Evolutionary conservation across 1,140 invertebrate species (phyloP), one percentile per base, ranked within the genome.

Genomic region (Orussus abietinus): DNA sequence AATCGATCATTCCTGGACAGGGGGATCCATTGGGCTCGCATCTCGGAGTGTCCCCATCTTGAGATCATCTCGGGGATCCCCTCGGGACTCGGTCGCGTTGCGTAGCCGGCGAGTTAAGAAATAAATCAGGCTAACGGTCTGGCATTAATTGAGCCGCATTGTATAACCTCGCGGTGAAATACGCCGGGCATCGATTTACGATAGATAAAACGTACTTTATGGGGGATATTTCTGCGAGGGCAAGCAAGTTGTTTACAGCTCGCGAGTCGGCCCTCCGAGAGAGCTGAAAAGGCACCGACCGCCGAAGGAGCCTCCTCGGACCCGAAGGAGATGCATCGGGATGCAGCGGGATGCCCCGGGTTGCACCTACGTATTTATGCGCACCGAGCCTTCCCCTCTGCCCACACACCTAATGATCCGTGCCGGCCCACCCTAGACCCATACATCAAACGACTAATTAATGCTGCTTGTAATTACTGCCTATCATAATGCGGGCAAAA

Each of bases 131-230:
- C 42, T 57, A 64, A 60, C 57, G 51, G 62, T 64, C 64, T 65
- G 66, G 66, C 69, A 72, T 69, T 72, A 69, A 72, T 69, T 72
- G 66, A 72, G 66, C 66, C 53, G 59, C 66, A 67, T 66, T 66
- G 64, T 71, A 61, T 59, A 60, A 65, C 53, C 52, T 46, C 34
- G 46, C 61, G 57, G 61, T 65, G 60, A 69, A 69, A 67, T 66
- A 69, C 58, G 55, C 57, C 55, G 53, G 42, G 49, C 64, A 70
- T 68, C 69, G 69, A 72, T 70, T 70, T 68, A 69, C 66, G 69
- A 65, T 69, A 66, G 66, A 70, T 72, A 70, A 69, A 70, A 66
- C 50, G 59, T 69, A 69, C 57, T 72, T 72, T 69, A 71, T 65
- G n/a, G 64, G 65, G 65, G 64, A 67, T 69, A 61, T 67, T 66